Conservation (phyloP, 2,888 invertebrate species). For the Phasia obesa region DNA sequence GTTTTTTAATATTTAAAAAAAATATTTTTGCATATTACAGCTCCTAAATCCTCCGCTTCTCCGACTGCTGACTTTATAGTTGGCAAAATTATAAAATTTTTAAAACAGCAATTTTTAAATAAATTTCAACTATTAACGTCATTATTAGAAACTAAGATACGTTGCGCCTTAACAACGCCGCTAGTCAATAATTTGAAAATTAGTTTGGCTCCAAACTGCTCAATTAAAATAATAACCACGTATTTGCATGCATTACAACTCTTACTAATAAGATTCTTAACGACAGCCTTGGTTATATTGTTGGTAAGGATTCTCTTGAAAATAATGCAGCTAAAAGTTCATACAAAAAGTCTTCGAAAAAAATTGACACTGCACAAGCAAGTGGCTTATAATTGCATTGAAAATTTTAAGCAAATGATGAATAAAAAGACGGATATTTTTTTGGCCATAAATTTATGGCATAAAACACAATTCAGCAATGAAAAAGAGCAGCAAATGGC, state of each 20-base stretch:
- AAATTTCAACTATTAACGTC: conserved; percentile 6
- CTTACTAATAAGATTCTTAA: conserved; percentile 29
- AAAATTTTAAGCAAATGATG: conserved; percentile 8
- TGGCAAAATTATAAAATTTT: conserved; percentile 2
- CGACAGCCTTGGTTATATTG: conserved; percentile 73
- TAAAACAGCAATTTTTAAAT: conserved; percentile 22
- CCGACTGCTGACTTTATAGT: conserved; percentile 23
- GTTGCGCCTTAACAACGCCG: conserved; percentile 23
- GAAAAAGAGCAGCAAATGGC: conserved; percentile 37
- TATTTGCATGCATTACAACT: conserved; percentile 32
- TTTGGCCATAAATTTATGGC: conserved; percentile 35
- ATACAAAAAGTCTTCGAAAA: neutral
- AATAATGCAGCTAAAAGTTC: conserved; percentile 3
- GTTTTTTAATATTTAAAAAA: neutral
- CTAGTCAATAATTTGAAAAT: conserved; percentile 41
- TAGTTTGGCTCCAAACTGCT: conserved; percentile 39
- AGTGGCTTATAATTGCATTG: conserved; percentile 45
- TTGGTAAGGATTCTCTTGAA: neutral
- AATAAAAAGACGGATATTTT: conserved; percentile 11
- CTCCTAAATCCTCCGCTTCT: conserved; percentile 61
- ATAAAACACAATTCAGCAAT: conserved; percentile 27
- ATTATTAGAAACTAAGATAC: neutral
- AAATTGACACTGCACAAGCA: conserved; percentile 23
- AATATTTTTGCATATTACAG: too few relatives aligned
- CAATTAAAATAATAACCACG: conserved; percentile 32